Evolutionary conservation across 1,140 invertebrate genomes (phyloP).

Genomic region (Ectropis grisescens): DNA sequence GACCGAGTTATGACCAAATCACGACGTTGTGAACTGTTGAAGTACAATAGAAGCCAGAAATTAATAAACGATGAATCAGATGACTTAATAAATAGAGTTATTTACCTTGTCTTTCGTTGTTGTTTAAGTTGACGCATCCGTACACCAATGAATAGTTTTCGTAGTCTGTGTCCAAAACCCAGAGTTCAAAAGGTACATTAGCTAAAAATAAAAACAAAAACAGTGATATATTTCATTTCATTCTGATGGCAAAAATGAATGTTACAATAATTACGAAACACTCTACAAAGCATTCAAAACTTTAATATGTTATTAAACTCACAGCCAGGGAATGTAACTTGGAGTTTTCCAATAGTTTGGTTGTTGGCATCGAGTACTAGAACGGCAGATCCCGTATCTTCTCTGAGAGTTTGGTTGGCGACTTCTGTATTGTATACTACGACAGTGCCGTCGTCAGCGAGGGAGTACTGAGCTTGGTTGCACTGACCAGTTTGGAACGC

Average conservation of each 20-base stretch:
- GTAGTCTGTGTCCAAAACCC: slow-evolving; percentile 50
- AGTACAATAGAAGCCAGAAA: too few species aligned
- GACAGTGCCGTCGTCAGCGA: slow-evolving; percentile 10
- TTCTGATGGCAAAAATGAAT: too few species aligned
- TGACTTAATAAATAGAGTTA: too few species aligned
- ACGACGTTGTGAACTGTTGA: too few species aligned
- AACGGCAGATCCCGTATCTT: slow-evolving; percentile 25
- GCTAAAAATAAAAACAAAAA: slow-evolving; percentile 17
- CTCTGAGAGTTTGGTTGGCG: slow-evolving; percentile 17
- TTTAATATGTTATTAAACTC: slow-evolving; percentile 10
- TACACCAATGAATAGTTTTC: slow-evolving; percentile 44
- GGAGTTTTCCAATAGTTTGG: slow-evolving; percentile 24
- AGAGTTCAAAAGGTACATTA: slow-evolving; percentile 24
- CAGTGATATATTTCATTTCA: too few species aligned
- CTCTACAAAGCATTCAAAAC: too few species aligned
- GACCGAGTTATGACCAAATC: too few species aligned
- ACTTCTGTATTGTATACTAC: slow-evolving; percentile 39
- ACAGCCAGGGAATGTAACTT: slow-evolving; percentile 31
- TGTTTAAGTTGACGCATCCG: slow-evolving; percentile 31
- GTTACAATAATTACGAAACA: too few species aligned
- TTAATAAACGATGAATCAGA: too few species aligned
- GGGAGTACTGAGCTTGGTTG: slow-evolving; percentile 26
- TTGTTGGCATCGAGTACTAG: slow-evolving; percentile 12
- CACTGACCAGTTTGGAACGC: slow-evolving; percentile 34
- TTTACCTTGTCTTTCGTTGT: slow-evolving; percentile 29